Evolutionary conservation across 2,888 invertebrate genomes (phyloP), one percentile per base, ranked within the genome.

Genomic region (Polydrusus pterygomalis): DNA sequence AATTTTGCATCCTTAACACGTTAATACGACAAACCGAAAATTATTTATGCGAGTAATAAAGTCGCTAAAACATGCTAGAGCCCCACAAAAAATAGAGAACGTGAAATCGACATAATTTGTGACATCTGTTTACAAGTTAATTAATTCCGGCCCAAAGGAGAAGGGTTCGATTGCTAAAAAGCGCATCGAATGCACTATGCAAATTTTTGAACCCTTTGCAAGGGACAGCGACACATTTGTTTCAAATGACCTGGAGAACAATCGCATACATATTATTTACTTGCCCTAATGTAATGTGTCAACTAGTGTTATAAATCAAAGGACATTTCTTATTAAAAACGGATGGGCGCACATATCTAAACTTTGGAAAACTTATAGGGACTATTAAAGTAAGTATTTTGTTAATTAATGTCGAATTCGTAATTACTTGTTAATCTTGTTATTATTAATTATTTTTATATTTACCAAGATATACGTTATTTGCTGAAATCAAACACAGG

Each of bases 101-200:
- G 72, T 73, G 56, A 77, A 77, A 74, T 77, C 64, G 68, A 60
- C 67, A 76, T 68, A 77, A 77, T 77, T 83, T 80, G 77, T 80
- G 83, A 84, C 85, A 85, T 85, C 84, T 85, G 85, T 85, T 85
- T 83, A 85, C 84, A 85, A 83, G 83, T 84, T 84, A 84, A 84
- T 84, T 67, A 60, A 73, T 71, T 78, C 76, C 65, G 67, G 75
- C 72, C 70, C 69, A 77, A 74, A 73, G 69, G 65, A 45, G 65
- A 77, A 73, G 72, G 79, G 78, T 78, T 78, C 78, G 77, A 74
- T 77, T 15, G 78, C 43, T 79, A 75, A 84, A 84, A 83, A 82
- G 83, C 84, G 80, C 82, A 83, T 79, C 83, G 81, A 83, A 83
- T 78, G 70, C 74, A 68, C 80, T 81, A 84, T 84, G 83, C 82